Base-by-base conservation (phyloP, 2,888 invertebrate genomes). In the Parochlus steinenii region DNA sequence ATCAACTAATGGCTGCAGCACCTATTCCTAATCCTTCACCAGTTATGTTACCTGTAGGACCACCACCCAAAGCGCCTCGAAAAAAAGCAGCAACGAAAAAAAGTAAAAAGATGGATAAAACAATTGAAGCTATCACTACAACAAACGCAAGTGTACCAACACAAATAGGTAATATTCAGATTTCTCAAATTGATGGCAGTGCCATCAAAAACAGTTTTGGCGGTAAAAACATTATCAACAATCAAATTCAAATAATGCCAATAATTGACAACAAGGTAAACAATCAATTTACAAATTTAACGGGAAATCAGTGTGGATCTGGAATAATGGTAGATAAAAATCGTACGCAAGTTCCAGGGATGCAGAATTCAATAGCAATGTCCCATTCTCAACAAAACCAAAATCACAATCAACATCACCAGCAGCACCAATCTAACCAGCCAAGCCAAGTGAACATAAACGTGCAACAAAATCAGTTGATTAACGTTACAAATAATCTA, bases 81-180 rank as follows among this genome's bases (percentile, higher is more conserved):
- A 37, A 28, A 17, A 33, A 37, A 24, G 33, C 33, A 28, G 18
- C 32, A 11, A 31, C 37, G 19, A 40, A 37, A 16, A 33, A 33
- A 16, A 28, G 33, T n/a, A 31, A 38, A 18, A 33, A 38, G 18
- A n/a, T 20, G 10, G 37, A 40, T 23, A 31, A 33, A 16, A 34
- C 39, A 5, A 33, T 33, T 23, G 30, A 26, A 17, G 23, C 35
- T 6, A n/a, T 29, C 10, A 17, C 17, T 16, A 16, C 14, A 12
- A 17, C 31, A n/a, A 14, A 31, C 11, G 18, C 26, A 24, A 32
- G 53, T 35, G 60, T 61, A 43, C 60, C 61, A 41, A 58, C 57
- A 42, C 61, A 60, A 45, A 60, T 60, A 40, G 60, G 60, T 42
- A 60, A 60, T 38, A 60, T 60, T 41, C 60, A 60, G 45, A 61